Conservation (phyloP, 2,888 invertebrate genomes). For the Spicauda simplicius region DNA sequence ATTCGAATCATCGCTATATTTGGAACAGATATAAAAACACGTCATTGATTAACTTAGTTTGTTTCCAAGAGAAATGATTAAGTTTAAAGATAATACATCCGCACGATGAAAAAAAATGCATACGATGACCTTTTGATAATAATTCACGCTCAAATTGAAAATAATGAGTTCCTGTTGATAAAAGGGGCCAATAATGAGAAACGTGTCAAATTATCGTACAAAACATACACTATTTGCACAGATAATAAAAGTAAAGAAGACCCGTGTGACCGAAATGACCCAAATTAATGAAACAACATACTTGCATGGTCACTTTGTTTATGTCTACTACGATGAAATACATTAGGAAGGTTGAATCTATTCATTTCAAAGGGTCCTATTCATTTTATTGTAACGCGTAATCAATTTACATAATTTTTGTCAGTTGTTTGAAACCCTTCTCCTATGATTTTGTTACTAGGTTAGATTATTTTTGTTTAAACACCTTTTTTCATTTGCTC, state of each 20-base stretch:
- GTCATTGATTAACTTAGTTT: neutral
- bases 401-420: neutral
- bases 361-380: neutral
- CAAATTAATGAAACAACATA: too few relatives aligned
- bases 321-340: neutral
- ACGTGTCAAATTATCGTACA: slow-evolving; percentile 1
- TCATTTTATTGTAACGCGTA: neutral
- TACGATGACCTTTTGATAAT: slow-evolving; percentile 22
- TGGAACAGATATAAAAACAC: neutral
- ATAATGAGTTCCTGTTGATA: slow-evolving; percentile 34
- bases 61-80: neutral
- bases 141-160: slow-evolving; percentile 18
- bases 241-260: too few relatives aligned
- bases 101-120: slow-evolving; percentile 19
- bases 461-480: too few relatives aligned
- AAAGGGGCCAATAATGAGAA: slow-evolving; percentile 20
- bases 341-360: neutral
- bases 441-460: neutral
- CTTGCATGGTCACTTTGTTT: neutral
- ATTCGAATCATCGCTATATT: slow-evolving; percentile 17
- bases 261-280: too few relatives aligned
- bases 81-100: slow-evolving; percentile 2
- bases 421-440: neutral
- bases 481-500: too few relatives aligned
- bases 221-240: neutral